Percentiles rank a stretch among this genome's conserved stretches.
These are phyloP conservation scores for Altica lythri DNA, from an alignment of 2,888 invertebrate species.

Conservation along the genomic window DNA sequence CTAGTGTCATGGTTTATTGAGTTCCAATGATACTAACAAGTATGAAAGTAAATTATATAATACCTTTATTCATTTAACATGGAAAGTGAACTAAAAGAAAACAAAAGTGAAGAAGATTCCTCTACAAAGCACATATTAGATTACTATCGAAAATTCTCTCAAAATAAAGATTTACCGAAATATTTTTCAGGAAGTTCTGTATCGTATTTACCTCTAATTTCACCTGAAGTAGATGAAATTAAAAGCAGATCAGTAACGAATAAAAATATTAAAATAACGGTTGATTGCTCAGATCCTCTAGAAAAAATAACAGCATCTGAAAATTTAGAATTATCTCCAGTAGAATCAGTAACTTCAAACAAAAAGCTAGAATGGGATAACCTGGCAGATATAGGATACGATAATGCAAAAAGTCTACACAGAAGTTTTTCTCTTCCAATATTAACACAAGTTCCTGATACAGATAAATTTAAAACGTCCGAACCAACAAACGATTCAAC, in stretches of 20 bases:
- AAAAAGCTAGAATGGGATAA: conserved; percentile 87
- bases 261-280: conserved; percentile 21
- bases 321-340: conserved; percentile 62
- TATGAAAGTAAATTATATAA: neutral
- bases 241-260: no score
- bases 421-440: conserved; percentile 52
- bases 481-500: conserved; percentile 3
- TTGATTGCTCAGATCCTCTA: conserved; percentile 22
- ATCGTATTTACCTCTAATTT: conserved; percentile 42
- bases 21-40: neutral
- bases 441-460: conserved; percentile 17
- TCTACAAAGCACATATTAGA: conserved; percentile 59
- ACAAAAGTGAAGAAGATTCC: conserved; percentile 37
- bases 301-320: neutral
- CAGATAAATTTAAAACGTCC: conserved; percentile 11
- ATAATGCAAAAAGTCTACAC: conserved; percentile 48
- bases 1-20: conserved; percentile 19
- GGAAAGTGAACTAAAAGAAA: conserved; percentile 31
- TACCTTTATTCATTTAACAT: conserved; percentile 9
- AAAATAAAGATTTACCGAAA: conserved; percentile 68
- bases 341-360: conserved; percentile 75
- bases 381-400: conserved; percentile 83
- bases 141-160: conserved; percentile 72
- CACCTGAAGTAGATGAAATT: conserved; percentile 32
- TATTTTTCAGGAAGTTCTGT: conserved; percentile 62